Base-by-base conservation (phyloP, 1,140 invertebrate genomes). In the Drosophila aff. region DNA sequence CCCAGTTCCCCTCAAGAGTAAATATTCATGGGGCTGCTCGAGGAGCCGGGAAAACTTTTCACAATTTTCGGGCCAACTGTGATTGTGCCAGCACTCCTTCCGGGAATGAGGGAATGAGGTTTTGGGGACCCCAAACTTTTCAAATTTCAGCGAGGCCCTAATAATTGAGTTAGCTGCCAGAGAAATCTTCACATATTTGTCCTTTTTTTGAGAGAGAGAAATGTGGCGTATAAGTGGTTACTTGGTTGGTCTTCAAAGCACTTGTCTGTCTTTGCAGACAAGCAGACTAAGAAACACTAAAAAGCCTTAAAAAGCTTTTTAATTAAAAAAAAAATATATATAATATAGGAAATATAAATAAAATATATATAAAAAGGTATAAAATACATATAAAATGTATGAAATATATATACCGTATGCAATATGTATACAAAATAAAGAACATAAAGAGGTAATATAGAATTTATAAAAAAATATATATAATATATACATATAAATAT, bases 51-150 rank as follows among this genome's bases (percentile, higher is more conserved):
- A 43, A 57, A 57, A 38, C 23, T 75, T 66, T 74, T 63, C 13
- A 55, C 68, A 73, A 73, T 74, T 73, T 73, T 50, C n/a, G 46
- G 71, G 68, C 23, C 71, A 74, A 73, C 71, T 61, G 69, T 73
- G 67, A 73, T 73, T 73, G 69, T 49, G 43, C 38, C 36, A 13
- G 13, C 16, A 28, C 21, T 26, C 15, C 10, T 13, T 38, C 36
- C 2, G 28, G 50, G n/a, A 52, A 18, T 18, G 28, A 26, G 26
- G 26, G 28, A 28, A 36, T 13, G 33, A 1, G 36, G 16, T 18
- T 18, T 26, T 28, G 28, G 15, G 21, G 13, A 21, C 15, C 18
- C 8, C 13, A n/a, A 73, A 74, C 68, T 74, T 74, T 73, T 61
- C 38, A 23, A 38, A 73, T 73, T 73, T 73, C 53, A 41, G 38